phyloP scores from a whole-genome alignment of 2,113 vertebrate species.

The Monopterus albus region DNA sequence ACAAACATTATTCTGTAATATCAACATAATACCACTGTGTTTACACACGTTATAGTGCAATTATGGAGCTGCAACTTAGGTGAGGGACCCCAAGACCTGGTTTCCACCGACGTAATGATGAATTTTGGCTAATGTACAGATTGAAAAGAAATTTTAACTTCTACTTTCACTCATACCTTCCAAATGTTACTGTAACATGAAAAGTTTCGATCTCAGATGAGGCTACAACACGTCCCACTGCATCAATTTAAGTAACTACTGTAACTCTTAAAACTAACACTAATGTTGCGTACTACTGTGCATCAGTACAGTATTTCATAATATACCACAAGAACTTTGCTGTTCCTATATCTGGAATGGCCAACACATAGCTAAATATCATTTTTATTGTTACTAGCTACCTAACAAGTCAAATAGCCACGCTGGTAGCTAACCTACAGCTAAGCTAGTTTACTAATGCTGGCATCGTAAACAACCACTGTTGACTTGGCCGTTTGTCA shows the following conservation, averaged over 20 bases:
- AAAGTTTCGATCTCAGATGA: no score
- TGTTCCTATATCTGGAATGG: no score
- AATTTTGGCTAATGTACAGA: no score
- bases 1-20: not conserved
- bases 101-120: not conserved
- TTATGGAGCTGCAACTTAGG: not conserved
- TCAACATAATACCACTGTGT: not conserved
- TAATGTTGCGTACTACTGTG: no score
- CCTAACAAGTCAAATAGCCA: conserved; percentile 30
- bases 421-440: conserved; percentile 24
- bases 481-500: fast-evolving
- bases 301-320: no score
- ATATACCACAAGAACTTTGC: no score
- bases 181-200: no score
- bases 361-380: no score
- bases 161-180: not conserved
- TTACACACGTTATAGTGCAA: no score
- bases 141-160: not conserved
- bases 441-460: conserved; percentile 8
- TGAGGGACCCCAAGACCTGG: not conserved
- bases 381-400: no score
- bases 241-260: no score
- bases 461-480: conserved; percentile 5
- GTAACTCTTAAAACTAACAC: no score
- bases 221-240: not conserved